These are phyloP conservation scores for Datnioides undecimradiatus DNA, from an alignment of 2,113 vertebrate species.

Conservation along the genomic window DNA sequence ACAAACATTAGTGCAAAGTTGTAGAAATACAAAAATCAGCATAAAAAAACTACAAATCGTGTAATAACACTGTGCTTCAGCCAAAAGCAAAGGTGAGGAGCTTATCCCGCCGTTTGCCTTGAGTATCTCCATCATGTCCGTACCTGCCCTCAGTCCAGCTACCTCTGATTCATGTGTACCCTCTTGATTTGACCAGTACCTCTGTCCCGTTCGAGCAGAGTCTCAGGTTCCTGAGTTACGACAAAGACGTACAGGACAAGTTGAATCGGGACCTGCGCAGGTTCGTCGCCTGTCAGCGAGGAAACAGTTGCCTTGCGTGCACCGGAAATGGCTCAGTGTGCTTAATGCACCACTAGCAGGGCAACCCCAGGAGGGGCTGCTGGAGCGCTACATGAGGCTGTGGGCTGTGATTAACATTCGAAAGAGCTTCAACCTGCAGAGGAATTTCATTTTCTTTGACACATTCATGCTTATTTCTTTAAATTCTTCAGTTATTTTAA, in stretches of 20 bases:
- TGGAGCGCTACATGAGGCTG: constrained; percentile 8
- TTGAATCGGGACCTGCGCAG: constrained; percentile 2
- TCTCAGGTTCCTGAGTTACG: constrained; percentile 63
- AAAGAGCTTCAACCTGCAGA: background rate
- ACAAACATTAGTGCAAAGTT: constrained; percentile 84
- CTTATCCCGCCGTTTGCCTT: constrained; percentile 25
- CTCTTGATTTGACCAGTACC: constrained; percentile 33
- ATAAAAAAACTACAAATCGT: constrained; percentile 48
- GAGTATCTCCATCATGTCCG: constrained; percentile 20
- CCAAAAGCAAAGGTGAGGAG: constrained; percentile 49
- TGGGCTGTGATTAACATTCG: background rate
- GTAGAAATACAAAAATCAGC: constrained; percentile 71
- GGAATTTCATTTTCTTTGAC: background rate
- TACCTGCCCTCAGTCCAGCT: constrained; percentile 19
- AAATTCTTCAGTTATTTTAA: background rate
- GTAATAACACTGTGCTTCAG: constrained; percentile 81
- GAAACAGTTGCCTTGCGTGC: background rate
- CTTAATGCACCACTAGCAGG: background rate
- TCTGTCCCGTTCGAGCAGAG: constrained; percentile 14
- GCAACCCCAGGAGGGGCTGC: background rate
- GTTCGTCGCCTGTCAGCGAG: background rate
- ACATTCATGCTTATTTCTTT: background rate
- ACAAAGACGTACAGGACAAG: constrained; percentile 4
- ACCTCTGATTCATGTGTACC: constrained; percentile 21
- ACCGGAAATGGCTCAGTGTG: constrained; percentile 1